Evolutionary conservation across 1,140 invertebrate species (phyloP), one percentile per base, ranked within the genome.

Genomic region (Tachypleus tridentatus): DNA sequence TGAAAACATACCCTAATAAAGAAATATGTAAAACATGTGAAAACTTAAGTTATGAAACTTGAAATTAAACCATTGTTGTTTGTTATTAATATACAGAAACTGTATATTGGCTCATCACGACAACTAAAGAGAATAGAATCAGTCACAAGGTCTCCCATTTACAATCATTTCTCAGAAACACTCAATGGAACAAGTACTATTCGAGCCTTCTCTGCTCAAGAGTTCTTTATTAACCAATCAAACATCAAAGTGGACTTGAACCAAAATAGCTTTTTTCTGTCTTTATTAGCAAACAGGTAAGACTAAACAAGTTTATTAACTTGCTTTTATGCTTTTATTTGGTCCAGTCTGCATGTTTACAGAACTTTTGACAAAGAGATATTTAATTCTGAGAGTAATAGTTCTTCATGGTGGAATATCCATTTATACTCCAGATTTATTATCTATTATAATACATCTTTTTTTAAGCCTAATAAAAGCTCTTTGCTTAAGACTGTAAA

Each of bases 61-160:
- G 4, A 57, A 29, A 57, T 11, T 5, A 11, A 57, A 57, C 47
- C n/a, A 8, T 0, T 56, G 10, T 62, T 73, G 53, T 68, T 73
- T 59, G 29, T 29, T 29, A 29, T 29, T 29, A 29, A 29, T 29
- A n/a, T n/a, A 29, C 73, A 82, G 79, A 70, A 70, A 60, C 75
- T 79, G 58, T 98, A 98, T 77, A 91, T 98, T 60, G 81, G 86
- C n/a, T 80, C 80, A 4, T 77, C 79, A 3, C 66, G 81, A 6
- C 82, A 82, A 69, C 68, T 82, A 60, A 80, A 78, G 69, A 69
- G 81, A 50, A 71, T 83, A 6, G 80, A 82, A 67, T 79, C 80
- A 2, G 76, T 75, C 3, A 75, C 78, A 4, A 72, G 80, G n/a
- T 83, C 80, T 29, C 81, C 77, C 0, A 76, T 82, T 50, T 83